Evolutionary conservation across 2,888 invertebrate genomes (phyloP).

Genomic region (Netelia inedita): DNA sequence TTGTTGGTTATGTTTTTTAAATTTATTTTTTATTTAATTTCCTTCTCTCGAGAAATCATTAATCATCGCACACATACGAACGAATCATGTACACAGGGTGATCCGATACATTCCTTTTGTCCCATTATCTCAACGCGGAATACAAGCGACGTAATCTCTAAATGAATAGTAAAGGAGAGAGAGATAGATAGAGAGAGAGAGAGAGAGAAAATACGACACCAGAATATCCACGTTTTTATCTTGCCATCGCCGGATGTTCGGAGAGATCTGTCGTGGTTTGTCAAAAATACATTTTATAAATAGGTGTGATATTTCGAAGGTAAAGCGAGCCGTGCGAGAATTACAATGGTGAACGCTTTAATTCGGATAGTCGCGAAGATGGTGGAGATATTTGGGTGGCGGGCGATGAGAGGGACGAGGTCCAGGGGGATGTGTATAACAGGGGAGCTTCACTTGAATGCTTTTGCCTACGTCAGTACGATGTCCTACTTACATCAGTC

Average conservation of each 20-base stretch:
- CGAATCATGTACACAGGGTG: not conserved
- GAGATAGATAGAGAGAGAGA: conserved; percentile 19
- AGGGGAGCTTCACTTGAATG: conserved; percentile 54
- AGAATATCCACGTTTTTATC: no score
- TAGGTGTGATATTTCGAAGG: conserved; percentile 58
- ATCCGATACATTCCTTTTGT: not conserved
- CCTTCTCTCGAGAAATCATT: not conserved
- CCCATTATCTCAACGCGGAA: not conserved
- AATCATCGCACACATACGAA: not conserved
- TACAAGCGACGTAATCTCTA: not conserved
- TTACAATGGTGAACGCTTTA: conserved; percentile 64
- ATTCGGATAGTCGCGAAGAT: conserved; percentile 66
- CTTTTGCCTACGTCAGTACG: conserved; percentile 77
- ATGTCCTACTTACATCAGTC: conserved; percentile 82
- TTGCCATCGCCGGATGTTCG: no score
- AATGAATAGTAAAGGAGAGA: not conserved
- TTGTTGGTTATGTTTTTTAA: not conserved
- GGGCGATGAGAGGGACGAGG: conserved; percentile 1
- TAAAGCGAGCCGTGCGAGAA: conserved; percentile 44
- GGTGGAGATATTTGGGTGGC: conserved; percentile 40
- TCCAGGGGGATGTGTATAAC: conserved; percentile 65
- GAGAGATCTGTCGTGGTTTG: not conserved
- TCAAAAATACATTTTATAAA: conserved; percentile 47
- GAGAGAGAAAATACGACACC: not conserved
- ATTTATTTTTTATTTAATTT: no score